Conservation (phyloP, 2,113 vertebrate genomes). For the Caranx ignobilis region DNA sequence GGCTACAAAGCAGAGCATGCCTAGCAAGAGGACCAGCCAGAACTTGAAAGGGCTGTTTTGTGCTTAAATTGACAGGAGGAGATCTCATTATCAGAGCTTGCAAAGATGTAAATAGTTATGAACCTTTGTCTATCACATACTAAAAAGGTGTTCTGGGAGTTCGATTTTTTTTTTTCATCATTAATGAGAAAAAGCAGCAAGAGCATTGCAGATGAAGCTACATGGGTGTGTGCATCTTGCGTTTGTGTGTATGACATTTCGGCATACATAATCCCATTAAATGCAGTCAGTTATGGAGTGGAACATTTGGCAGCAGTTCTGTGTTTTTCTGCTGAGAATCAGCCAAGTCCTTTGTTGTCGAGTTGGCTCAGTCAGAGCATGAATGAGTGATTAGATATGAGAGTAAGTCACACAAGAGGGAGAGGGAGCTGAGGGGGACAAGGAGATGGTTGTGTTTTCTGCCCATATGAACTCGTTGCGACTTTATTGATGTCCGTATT, state of each 20-base stretch:
- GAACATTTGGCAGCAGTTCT: constrained; percentile 65
- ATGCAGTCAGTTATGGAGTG: constrained; percentile 63
- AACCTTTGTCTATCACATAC: constrained; percentile 24
- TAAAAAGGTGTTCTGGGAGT: constrained; percentile 26
- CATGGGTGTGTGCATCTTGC: constrained; percentile 23
- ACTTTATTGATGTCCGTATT: constrained; percentile 64
- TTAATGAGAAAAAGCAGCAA: constrained; percentile 8
- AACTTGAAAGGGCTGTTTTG: constrained; percentile 46
- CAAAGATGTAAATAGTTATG: constrained; percentile 30
- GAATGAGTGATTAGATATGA: constrained; percentile 72
- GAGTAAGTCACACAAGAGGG: constrained; percentile 40
- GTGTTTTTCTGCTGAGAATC: constrained; percentile 65
- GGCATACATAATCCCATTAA: constrained; percentile 71
- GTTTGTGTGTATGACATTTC: constrained; percentile 63
- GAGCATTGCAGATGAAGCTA: constrained; percentile 13
- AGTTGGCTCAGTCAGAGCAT: constrained; percentile 54
- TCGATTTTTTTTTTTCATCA: constrained; percentile 12
- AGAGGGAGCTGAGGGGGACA: constrained; percentile 21
- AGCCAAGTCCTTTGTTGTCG: constrained; percentile 69
- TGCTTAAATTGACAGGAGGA: constrained; percentile 56
- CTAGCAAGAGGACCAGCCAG: constrained; percentile 40
- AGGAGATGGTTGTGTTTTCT: constrained; percentile 28
- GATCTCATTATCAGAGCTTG: constrained; percentile 49
- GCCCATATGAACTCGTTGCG: constrained; percentile 33
- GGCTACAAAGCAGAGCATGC: constrained; percentile 50